phyloP scores from a whole-genome alignment of 2,113 vertebrate genomes.

The Serilophus lunatus region DNA sequence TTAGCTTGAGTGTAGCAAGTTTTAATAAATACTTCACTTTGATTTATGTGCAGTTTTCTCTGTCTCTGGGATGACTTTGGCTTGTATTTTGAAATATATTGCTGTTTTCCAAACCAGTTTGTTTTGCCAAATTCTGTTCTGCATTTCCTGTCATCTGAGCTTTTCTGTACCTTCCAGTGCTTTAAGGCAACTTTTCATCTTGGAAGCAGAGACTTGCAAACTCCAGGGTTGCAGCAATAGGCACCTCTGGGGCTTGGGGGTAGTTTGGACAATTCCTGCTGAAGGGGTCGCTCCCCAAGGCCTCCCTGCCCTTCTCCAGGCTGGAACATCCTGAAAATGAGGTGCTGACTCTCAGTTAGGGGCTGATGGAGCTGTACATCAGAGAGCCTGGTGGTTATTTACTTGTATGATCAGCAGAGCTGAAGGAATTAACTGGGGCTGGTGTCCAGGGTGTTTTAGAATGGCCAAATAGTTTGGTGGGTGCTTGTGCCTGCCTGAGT shows the following conservation, averaged over 20 bases:
- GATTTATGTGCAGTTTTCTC: neutral
- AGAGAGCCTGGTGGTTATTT: neutral
- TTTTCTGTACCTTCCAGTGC: constrained; percentile 12
- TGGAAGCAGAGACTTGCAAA: neutral
- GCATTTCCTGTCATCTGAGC: constrained; percentile 35
- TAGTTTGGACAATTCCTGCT: neutral
- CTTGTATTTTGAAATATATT: neutral
- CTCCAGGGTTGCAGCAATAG: neutral
- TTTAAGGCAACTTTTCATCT: neutral
- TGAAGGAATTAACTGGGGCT: neutral
- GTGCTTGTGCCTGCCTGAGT: neutral
- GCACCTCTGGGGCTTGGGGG: neutral
- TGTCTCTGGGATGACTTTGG: neutral
- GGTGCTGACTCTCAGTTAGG: neutral
- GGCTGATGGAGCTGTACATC: neutral
- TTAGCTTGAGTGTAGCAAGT: neutral
- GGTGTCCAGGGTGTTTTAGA: neutral
- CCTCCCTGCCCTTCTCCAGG: neutral
- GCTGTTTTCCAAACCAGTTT: neutral
- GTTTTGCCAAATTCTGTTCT: constrained; percentile 23
- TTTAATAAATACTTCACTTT: constrained; percentile 6
- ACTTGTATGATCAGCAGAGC: accelerated
- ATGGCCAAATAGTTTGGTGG: neutral
- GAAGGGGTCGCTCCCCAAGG: neutral
- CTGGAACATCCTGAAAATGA: neutral